Base-by-base conservation (phyloP, 1,140 invertebrate genomes). In the Brachionus manjavacas region DNA sequence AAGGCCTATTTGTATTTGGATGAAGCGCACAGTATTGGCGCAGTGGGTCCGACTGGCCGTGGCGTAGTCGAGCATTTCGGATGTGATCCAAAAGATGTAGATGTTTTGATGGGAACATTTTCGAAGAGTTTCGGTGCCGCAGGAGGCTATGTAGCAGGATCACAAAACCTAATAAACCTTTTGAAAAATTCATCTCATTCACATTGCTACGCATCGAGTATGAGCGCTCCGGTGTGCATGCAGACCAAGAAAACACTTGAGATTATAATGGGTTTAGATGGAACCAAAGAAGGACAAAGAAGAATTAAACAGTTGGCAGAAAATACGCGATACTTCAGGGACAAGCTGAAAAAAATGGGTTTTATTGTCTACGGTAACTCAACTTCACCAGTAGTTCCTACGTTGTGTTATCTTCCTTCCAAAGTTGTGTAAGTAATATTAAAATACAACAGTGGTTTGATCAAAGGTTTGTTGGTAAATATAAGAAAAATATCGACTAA, bases 101-200 rank as follows among this genome's bases (percentile, higher is more conserved):
- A 99, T 87, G 94, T 99, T 86, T 91, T 98, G 39, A 99, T 99
- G 97, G 97, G 97, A 78, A 96, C 95, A 7, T 96, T 95, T 88
- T 96, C 95, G 1, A 96, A 96, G 90, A 95, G 94, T 89, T 99
- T 99, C 91, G 96, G 95, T 68, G 94, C 95, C 64, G 94, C 96
- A 86, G 97, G 97, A 14, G 97, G 97, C 11, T 99, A 99, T 89
- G 95, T 99, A 86, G 97, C 94, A n/a, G 96, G 97, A 74, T 91
- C 92, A 68, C 94, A 94, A 91, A 93, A 94, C 86, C 89, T 98
- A 72, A 94, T 99, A 85, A 90, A 93, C 86, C 92, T 94, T 88
- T 89, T 99, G 78, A 91, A 95, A 86, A 90, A 92, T 35, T 89
- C 93, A 85, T 96, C 96, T 85, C 95, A 97, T 89, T 95, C 94